phyloP scores from a whole-genome alignment of 2,113 vertebrate genomes.

The Dasyprocta punctata region DNA sequence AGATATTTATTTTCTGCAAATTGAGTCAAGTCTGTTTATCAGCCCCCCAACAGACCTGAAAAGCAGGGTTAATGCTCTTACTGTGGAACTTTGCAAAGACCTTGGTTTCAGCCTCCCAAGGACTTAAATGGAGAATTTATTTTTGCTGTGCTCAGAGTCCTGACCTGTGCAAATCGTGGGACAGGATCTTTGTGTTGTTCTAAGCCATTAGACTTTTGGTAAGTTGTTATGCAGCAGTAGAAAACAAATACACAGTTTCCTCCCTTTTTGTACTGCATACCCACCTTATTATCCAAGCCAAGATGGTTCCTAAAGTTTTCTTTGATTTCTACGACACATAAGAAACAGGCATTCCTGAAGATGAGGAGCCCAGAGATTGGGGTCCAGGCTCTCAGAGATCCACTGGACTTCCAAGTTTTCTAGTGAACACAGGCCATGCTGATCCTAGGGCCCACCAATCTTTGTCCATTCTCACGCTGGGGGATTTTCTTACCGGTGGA shows the following conservation, averaged over 20 bases:
- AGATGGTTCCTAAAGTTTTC: not conserved
- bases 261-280: not conserved
- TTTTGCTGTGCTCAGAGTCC: not conserved
- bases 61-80: not conserved
- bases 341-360: not conserved
- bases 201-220: not conserved
- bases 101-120: not conserved
- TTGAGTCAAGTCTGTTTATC: not conserved
- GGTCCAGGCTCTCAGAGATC: fast-evolving
- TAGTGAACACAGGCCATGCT: too few relatives aligned
- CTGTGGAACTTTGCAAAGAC: not conserved
- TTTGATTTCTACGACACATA: not conserved
- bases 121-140: not conserved
- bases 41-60: not conserved
- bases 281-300: not conserved
- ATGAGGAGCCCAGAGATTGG: not conserved
- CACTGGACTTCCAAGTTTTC: not conserved
- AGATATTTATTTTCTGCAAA: not conserved
- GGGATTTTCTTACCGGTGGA: not conserved
- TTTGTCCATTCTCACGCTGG: not conserved
- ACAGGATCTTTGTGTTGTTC: not conserved
- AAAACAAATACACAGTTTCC: not conserved
- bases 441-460: not conserved
- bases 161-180: not conserved
- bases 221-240: not conserved